These are phyloP conservation scores for Archips crataeganus DNA, from an alignment of 2,888 invertebrate species.

Conservation along the genomic window DNA sequence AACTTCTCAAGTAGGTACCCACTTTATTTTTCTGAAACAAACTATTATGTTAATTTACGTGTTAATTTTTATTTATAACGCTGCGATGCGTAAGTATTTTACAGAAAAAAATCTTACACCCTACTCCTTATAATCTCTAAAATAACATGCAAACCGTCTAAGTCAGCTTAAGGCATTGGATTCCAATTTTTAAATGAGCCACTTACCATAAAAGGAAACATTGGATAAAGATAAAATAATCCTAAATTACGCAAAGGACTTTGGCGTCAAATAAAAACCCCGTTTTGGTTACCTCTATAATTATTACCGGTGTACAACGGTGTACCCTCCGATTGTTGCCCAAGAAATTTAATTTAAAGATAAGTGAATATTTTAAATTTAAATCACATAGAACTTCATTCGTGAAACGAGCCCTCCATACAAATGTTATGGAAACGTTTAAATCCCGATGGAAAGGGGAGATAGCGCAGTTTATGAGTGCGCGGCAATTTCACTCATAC, in stretches of 20 bases:
- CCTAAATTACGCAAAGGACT: not conserved
- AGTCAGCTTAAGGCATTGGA: too few species aligned
- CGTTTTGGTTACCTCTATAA: not conserved
- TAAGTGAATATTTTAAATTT: slow-evolving; percentile 21
- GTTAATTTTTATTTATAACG: too few species aligned
- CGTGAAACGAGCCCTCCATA: slow-evolving; percentile 3
- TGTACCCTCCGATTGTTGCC: not conserved
- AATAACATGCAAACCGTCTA: too few species aligned
- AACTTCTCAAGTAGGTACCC: too few species aligned
- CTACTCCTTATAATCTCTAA: too few species aligned
- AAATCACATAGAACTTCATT: slow-evolving; percentile 26
- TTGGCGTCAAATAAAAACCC: not conserved
- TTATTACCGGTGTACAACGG: too few species aligned
- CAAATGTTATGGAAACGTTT: slow-evolving; percentile 9
- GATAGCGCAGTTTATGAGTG: not conserved
- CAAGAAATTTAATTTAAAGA: slow-evolving; percentile 18
- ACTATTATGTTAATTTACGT: too few species aligned
- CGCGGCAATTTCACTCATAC: not conserved
- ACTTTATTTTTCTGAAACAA: too few species aligned
- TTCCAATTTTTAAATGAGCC: too few species aligned
- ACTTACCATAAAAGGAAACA: too few species aligned
- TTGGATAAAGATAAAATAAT: not conserved
- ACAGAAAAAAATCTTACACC: too few species aligned
- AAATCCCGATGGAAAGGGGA: not conserved
- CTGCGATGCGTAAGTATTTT: too few species aligned